Conservation (phyloP, 2,888 invertebrate genomes). For the Melinopterus prodromus region DNA sequence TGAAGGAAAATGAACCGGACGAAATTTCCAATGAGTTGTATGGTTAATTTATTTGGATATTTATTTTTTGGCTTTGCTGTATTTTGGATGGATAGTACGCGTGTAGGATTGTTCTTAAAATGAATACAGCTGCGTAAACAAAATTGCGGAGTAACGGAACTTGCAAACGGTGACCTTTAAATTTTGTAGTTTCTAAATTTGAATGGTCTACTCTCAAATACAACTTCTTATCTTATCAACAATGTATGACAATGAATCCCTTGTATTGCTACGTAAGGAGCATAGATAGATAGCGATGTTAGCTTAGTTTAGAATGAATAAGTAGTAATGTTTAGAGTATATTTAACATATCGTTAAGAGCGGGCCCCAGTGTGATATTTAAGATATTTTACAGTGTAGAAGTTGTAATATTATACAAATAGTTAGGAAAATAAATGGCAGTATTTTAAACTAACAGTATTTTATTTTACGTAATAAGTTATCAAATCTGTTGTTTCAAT, state of each 20-base stretch:
- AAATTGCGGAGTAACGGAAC: neutral
- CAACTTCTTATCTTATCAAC: constrained; percentile 4
- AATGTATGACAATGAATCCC: neutral
- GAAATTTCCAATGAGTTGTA: neutral
- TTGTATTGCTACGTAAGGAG: neutral
- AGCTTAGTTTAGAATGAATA: neutral
- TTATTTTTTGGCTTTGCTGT: neutral
- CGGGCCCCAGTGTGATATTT: neutral
- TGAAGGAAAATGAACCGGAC: neutral
- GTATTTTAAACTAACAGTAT: neutral
- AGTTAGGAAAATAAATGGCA: neutral
- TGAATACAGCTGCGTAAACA: neutral
- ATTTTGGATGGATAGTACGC: neutral
- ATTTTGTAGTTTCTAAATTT: neutral
- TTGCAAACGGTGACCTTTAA: neutral
- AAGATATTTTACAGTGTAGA: neutral
- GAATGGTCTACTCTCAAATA: neutral
- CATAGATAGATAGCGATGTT: neutral
- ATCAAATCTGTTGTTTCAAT: too few species aligned
- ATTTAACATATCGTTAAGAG: neutral
- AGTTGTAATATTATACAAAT: neutral
- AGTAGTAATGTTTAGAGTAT: neutral
- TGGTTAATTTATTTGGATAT: neutral
- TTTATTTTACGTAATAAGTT: neutral
- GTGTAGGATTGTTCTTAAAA: neutral